Percentiles rank a stretch among this genome's conserved stretches.
phyloP scores from a whole-genome alignment of 2,113 vertebrate species.

The Labeo rohita region DNA sequence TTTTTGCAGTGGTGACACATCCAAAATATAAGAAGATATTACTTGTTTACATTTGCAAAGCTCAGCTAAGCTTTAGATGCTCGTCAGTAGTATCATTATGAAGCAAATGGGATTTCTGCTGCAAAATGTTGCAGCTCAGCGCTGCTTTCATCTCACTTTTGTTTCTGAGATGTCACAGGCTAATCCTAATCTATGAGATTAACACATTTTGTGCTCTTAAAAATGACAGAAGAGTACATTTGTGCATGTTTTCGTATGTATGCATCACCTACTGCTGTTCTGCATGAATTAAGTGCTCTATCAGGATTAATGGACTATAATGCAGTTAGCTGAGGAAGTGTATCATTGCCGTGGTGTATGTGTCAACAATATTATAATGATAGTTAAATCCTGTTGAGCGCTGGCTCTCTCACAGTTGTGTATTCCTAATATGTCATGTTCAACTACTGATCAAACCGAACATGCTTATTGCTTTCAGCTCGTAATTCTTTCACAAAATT shows the following conservation, averaged over 20 bases:
- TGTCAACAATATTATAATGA: conserved; percentile 33
- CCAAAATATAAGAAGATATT: neutral
- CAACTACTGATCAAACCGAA: conserved; percentile 28
- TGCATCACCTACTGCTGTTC: conserved; percentile 21
- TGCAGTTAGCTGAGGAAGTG: conserved; percentile 34
- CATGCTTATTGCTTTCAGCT: conserved; percentile 11
- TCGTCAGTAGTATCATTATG: conserved; percentile 45
- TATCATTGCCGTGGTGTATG: conserved; percentile 8
- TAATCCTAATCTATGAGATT: conserved; percentile 49
- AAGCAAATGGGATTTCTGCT: conserved; percentile 45
- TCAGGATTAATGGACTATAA: conserved; percentile 41
- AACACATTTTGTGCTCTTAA: conserved; percentile 23
- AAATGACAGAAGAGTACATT: conserved; percentile 21
- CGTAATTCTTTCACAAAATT: neutral
- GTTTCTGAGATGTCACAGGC: conserved; percentile 35
- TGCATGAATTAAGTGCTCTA: conserved; percentile 22
- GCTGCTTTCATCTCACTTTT: conserved; percentile 35
- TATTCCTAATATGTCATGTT: conserved; percentile 13
- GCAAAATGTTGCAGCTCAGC: neutral
- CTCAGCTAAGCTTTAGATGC: conserved; percentile 39
- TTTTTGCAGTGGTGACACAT: conserved; percentile 8
- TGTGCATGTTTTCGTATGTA: neutral
- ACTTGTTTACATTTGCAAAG: conserved; percentile 34
- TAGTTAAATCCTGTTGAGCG: conserved; percentile 9
- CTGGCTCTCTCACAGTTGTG: conserved; percentile 2